A percentile compares a stretch with the other conserved stretches of the same genome.
Evolutionary conservation across 2,888 invertebrate species (phyloP).

Genomic region (Habrosyne pyritoides): DNA sequence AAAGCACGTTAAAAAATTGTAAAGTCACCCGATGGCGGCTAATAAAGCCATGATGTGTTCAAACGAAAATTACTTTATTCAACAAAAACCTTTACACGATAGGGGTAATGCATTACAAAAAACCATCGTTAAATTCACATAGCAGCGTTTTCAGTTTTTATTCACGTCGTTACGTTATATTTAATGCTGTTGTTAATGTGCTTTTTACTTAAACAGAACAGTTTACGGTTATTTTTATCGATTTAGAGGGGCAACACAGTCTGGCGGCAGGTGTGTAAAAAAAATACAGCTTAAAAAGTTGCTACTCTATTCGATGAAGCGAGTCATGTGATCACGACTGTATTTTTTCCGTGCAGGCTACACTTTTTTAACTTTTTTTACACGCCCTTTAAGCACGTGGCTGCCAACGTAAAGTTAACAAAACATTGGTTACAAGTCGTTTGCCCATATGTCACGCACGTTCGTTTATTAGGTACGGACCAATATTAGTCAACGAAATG

Average conservation of each 20-base stretch:
- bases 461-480: conserved; percentile 46
- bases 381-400: conserved; percentile 64
- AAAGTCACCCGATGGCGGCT: conserved; percentile 28
- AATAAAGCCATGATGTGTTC: conserved; percentile 27
- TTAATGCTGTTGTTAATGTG: conserved; percentile 66
- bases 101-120: conserved; percentile 10
- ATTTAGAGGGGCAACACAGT: conserved; percentile 42
- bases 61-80: conserved; percentile 31
- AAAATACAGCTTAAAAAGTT: conserved; percentile 31
- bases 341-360: conserved; percentile 37
- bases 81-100: conserved; percentile 19
- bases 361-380: conserved; percentile 49
- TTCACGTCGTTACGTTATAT: conserved; percentile 49
- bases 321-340: conserved; percentile 45
- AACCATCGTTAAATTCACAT: conserved; percentile 11
- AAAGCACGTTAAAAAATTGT: conserved; percentile 36
- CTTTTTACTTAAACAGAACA: conserved; percentile 61
- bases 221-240: conserved; percentile 56
- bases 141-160: conserved; percentile 22
- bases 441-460: conserved; percentile 51
- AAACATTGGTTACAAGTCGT: conserved; percentile 33
- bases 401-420: conserved; percentile 56
- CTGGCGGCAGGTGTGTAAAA: conserved; percentile 50
- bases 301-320: conserved; percentile 3
- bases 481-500: conserved; percentile 49